Evolutionary conservation across 1,140 invertebrate genomes (phyloP).

Genomic region (Drepana arcuata): DNA sequence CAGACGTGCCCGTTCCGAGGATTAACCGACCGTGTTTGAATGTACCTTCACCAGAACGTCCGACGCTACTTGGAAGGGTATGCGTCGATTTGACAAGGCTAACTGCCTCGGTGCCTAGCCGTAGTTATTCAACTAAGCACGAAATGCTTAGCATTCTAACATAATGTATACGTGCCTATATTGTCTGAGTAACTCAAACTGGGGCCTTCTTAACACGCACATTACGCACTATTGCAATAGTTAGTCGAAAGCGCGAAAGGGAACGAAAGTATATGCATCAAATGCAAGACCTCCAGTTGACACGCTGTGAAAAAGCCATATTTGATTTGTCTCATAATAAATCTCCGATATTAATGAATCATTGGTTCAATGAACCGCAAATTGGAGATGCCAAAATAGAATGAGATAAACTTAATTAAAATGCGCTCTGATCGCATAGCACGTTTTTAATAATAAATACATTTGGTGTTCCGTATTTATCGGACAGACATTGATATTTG

Average conservation of each 20-base stretch:
- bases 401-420: slow-evolving; percentile 50
- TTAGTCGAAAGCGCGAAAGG: no score
- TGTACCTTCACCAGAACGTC: slow-evolving; percentile 11
- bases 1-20: slow-evolving; percentile 28
- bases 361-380: slow-evolving; percentile 34
- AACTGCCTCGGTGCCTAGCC: slow-evolving; percentile 28
- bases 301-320: no score
- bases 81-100: slow-evolving; percentile 15
- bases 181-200: no score
- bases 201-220: no score
- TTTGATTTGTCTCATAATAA: no score
- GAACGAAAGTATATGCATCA: no score
- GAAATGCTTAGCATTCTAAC: slow-evolving; percentile 66
- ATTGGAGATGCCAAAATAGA: slow-evolving; percentile 37
- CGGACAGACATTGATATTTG: slow-evolving; percentile 29
- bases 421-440: slow-evolving; percentile 30
- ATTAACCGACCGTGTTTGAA: slow-evolving; percentile 29
- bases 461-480: slow-evolving; percentile 28
- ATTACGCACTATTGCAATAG: no score
- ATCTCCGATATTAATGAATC: no score
- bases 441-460: slow-evolving; percentile 30
- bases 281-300: no score
- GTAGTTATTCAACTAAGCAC: slow-evolving; percentile 47
- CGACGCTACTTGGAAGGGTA: no score
- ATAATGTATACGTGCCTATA: slow-evolving; percentile 38